Evolutionary conservation across 2,888 invertebrate genomes (phyloP), one percentile per base, ranked within the genome.

Genomic region (Eucera pruinosa): DNA sequence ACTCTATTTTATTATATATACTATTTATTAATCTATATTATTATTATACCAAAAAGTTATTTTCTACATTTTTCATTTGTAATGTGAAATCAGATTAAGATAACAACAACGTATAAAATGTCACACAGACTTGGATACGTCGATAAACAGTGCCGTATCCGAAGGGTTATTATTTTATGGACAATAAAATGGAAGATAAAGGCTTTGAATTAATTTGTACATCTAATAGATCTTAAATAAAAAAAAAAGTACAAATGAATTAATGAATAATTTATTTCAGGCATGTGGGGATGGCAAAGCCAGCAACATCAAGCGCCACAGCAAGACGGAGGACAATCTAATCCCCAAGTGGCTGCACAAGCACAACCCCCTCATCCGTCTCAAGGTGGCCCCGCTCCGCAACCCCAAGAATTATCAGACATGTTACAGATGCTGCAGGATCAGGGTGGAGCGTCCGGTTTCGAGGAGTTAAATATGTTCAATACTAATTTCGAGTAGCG

Each of bases 391-490:
- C 94, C 95, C 69, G 95, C 95, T 48, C 95, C 95, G 47, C 95
- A 95, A 86, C 95, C 95, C 7, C 96, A 96, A 88, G 97, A 97
- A 93, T 94, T 98, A 69, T 96, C 97, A 18, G 98, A 98, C 89
- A 97, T 98, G 97, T 93, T 98, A 88, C 97, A 98, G 93, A 97
- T 98, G 95, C 93, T 98, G 69, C 94, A 93, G 72, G 97, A 97
- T 93, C 97, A 97, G 91, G 95, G 96, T 87, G 96, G 95, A 61
- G 94, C 96, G 45, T 94, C 96, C 71, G 95, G 97, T 33, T 98
- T 98, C 92, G 97, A 97, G 92, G 98, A 98, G 92, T 94, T 98
- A 88, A 96, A 96, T 90, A 98, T 98, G 97, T 98, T 98, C 92
- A 97, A 96, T 91, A 95, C 97, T 86, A 95, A 94, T 86, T 96